Base-by-base conservation (phyloP, 2,888 invertebrate species). In the Ryuthela nishihirai region DNA sequence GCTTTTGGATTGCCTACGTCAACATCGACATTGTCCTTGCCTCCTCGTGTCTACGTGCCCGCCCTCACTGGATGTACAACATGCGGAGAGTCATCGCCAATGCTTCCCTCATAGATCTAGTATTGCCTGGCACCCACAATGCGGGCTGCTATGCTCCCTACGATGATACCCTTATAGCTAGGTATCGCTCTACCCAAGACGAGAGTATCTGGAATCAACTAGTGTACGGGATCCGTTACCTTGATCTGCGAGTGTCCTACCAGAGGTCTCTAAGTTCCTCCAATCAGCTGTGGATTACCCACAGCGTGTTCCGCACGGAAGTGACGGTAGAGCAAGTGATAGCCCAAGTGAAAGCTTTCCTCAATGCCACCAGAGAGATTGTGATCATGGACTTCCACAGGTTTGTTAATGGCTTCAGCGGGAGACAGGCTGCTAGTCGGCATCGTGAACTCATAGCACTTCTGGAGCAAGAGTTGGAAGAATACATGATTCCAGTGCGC, bases 351-450 rank as follows among this genome's bases (percentile, higher is more conserved):
- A 80, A 80, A 67, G 78, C 78, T 38, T 89, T 88, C 73, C 74
- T 86, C 38, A 79, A 82, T 67, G 67, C 50, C 15, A 67, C 65
- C 9, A 54, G 63, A n/a, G 70, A 70, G 39, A 64, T 70, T 18
- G 55, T 90, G 9, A 82, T 91, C 60, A 73, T 91, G 43, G 89
- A 91, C 70, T 85, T 91, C 40, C 88, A 89, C 69, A 82, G 87
- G 59, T 88, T 90, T 73, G 88, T 88, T 18, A 50, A 49, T 12
- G 67, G 67, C 2, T 64, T 64, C 56, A 18, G 29, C 21, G 32
- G 18, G 9, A 17, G 46, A n/a, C 25, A 17, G 4, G 47, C 54
- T 6, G 38, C 7, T 1, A 69, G 69, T 10, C 78, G 81, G 2
- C 84, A 84, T 69, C 72, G 73, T 7, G 77, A 79, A 12, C 72